These are phyloP conservation scores for Nesidiocoris tenuis DNA, from an alignment of 2,888 invertebrate species.

Conservation along the genomic window DNA sequence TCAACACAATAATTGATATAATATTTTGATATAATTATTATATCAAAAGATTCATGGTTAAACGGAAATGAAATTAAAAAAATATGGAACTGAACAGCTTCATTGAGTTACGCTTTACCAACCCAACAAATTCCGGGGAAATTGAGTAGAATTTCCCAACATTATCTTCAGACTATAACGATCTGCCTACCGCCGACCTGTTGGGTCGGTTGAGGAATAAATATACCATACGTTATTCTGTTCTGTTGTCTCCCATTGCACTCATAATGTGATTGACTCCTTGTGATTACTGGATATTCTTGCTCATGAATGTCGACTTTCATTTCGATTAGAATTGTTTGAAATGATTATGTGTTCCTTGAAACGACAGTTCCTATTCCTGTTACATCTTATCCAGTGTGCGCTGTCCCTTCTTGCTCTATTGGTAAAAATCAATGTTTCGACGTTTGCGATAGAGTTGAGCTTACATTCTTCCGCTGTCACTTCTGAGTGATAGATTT, in stretches of 20 bases:
- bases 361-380: not conserved
- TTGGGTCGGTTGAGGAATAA: too few relatives aligned
- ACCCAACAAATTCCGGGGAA: too few relatives aligned
- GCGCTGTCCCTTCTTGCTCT: not conserved
- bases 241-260: not conserved
- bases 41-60: too few relatives aligned
- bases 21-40: too few relatives aligned
- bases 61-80: too few relatives aligned
- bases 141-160: too few relatives aligned
- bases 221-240: too few relatives aligned
- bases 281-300: not conserved
- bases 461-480: conserved; percentile 17
- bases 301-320: not conserved
- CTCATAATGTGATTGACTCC: not conserved
- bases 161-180: too few relatives aligned
- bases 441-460: conserved; percentile 15
- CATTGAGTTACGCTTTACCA: too few relatives aligned
- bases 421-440: not conserved
- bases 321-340: not conserved
- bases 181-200: too few relatives aligned
- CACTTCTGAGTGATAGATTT: not conserved
- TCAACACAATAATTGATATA: too few relatives aligned
- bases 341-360: not conserved
- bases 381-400: not conserved
- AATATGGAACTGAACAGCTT: too few relatives aligned